Base-by-base conservation (phyloP, 2,888 invertebrate genomes). In the Ornithoptera priamus region DNA sequence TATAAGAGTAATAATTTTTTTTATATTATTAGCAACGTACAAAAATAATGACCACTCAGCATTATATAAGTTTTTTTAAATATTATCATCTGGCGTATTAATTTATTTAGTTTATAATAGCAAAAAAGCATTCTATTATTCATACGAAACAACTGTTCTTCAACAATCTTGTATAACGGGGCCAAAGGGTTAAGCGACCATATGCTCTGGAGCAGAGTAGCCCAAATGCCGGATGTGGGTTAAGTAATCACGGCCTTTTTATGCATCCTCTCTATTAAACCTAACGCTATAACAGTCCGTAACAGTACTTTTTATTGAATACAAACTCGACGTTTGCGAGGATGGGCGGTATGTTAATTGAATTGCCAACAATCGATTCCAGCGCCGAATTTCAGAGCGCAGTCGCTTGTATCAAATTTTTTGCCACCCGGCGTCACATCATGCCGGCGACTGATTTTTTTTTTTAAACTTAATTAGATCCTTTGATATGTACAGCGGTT, bases 151-250 rank as follows among this genome's bases (percentile, higher is more conserved):
- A 92, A 91, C 92, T 90, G 92, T 86, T 87, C 79, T 81, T 81
- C 79, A 82, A 81, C 81, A 84, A 89, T 83, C 78, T 80, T 74
- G 75, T 77, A 83, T 90, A 92, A 91, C 92, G 90, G 92, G 91
- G 91, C 90, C 87, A 92, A 92, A 92, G 92, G 92, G 92, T 92
- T 92, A 90, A 77, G 81, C 73, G 84, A 82, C 86, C 90, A 90
- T 88, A 89, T 81, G 86, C 91, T 91, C 89, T 89, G 90, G 92
- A 80, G 73, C 77, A 62, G 71, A 72, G 72, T 75, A 79, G 77
- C 82, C 83, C 81, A 80, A 82, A 80, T 80, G 82, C 84, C 89
- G 92, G 92, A 92, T 92, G 90, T 89, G 88, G 92, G 91, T 92
- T 92, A 92, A 89, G 81, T 89, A 92, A 92, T 92, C 92, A 90